Evolutionary conservation across 2,888 invertebrate genomes (phyloP).

Genomic region (Drosophila tripunctata): DNA sequence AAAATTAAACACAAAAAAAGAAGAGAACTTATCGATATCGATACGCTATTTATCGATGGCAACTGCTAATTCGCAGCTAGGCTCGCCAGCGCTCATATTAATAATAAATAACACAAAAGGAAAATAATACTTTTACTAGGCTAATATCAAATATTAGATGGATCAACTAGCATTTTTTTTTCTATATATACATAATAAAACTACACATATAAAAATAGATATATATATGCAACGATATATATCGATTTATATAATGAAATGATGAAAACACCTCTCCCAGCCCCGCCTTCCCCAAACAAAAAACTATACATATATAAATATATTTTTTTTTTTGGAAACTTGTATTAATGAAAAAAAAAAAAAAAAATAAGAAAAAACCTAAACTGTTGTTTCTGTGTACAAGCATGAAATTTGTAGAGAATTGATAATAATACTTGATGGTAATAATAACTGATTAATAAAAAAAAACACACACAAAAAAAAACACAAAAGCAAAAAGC

Average conservation of each 20-base stretch:
- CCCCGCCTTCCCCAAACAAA: conserved; percentile 13
- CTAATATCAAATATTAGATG: conserved; percentile 74
- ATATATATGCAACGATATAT: conserved; percentile 16
- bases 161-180: conserved; percentile 76
- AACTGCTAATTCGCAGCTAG: conserved; percentile 28
- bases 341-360: conserved; percentile 69
- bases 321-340: conserved; percentile 51
- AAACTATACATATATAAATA: no score
- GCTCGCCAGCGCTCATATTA: conserved; percentile 41
- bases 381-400: conserved; percentile 71
- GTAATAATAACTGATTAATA: conserved; percentile 37
- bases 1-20: neutral
- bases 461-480: no score
- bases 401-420: conserved; percentile 66
- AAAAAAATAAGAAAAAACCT: no score
- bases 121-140: conserved; percentile 63
- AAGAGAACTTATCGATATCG: conserved; percentile 5
- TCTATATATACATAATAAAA: conserved; percentile 36
- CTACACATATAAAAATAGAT: conserved; percentile 20
- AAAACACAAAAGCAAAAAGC: no score
- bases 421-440: conserved; percentile 38
- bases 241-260: conserved; percentile 24
- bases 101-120: conserved; percentile 7
- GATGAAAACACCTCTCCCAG: conserved; percentile 22
- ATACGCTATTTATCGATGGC: conserved; percentile 17